A percentile compares a stretch with the other conserved stretches of the same genome.
These are phyloP conservation scores for Brachyhypopomus gauderio DNA, from an alignment of 2,113 vertebrate species.

Conservation along the genomic window DNA sequence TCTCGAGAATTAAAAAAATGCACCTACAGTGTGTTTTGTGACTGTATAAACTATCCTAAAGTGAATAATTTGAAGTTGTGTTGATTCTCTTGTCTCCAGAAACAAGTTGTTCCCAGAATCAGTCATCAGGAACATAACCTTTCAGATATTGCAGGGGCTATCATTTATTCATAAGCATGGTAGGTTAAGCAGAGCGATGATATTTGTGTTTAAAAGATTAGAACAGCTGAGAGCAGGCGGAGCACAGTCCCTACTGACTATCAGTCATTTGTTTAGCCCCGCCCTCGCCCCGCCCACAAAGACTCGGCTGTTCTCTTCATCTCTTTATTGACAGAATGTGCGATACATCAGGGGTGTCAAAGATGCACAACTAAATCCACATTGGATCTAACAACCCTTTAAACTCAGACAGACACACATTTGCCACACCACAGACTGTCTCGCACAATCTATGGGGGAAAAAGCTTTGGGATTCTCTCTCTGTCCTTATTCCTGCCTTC, in stretches of 20 bases:
- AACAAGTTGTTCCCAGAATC: constrained; percentile 96
- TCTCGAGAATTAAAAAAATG: not conserved
- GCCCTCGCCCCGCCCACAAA: constrained; percentile 3
- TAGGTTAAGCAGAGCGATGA: constrained; percentile 72
- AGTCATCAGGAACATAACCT: constrained; percentile 98
- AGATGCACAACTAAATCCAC: not conserved
- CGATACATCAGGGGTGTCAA: constrained; percentile 40
- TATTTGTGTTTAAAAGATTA: constrained; percentile 36
- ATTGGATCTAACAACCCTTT: not conserved
- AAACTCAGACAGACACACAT: not conserved
- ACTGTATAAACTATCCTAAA: not conserved
- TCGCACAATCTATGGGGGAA: constrained; percentile 57
- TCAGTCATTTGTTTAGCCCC: constrained; percentile 40
- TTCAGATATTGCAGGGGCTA: constrained; percentile 97
- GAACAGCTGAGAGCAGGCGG: constrained; percentile 34
- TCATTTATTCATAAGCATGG: constrained; percentile 98
- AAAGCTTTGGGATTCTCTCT: constrained; percentile 30
- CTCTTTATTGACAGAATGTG: constrained; percentile 52
- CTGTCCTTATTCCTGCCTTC: constrained; percentile 35
- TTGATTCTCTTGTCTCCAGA: constrained; percentile 80
- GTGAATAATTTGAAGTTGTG: constrained; percentile 46
- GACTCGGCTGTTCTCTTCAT: constrained; percentile 29
- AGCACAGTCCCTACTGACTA: not conserved
- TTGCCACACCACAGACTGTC: constrained; percentile 21
- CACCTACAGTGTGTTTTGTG: not conserved